A percentile compares a stretch with the other conserved stretches of the same genome.
These are phyloP conservation scores for Onthophagus sagittarius DNA, from an alignment of 2,888 invertebrate species.

Conservation along the genomic window DNA sequence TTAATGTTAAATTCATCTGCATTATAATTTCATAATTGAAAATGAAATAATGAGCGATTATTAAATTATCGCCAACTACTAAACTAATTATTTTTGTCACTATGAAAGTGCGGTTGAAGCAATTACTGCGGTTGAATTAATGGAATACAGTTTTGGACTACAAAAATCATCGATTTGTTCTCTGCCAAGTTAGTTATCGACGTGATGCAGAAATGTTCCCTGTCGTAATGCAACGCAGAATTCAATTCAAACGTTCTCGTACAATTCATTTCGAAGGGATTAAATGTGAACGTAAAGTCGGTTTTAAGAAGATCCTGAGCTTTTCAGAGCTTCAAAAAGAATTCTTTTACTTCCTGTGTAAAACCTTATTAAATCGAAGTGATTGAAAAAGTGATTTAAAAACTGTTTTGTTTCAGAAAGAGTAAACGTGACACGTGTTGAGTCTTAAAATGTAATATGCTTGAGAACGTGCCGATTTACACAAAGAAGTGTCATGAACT, in stretches of 20 bases:
- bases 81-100: neutral
- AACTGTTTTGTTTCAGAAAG: too few species aligned
- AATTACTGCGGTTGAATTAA: neutral
- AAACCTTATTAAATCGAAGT: too few species aligned
- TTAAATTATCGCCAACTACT: too few species aligned
- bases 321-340: too few species aligned
- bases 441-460: neutral
- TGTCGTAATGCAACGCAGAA: neutral
- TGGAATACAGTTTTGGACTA: neutral
- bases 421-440: neutral
- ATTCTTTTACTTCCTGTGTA: too few species aligned
- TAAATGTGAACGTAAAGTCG: neutral
- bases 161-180: neutral
- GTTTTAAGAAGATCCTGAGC: neutral
- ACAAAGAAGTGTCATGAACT: neutral
- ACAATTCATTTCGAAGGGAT: neutral
- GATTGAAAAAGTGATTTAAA: too few species aligned
- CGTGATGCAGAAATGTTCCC: neutral
- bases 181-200: neutral
- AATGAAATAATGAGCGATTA: too few species aligned
- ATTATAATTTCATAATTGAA: too few species aligned
- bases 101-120: neutral
- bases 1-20: too few species aligned
- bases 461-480: neutral
- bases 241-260: neutral